Percentiles rank a stretch among this genome's conserved stretches.
Evolutionary conservation across 2,888 invertebrate species (phyloP).

Genomic region (Epinotia brunnichana): DNA sequence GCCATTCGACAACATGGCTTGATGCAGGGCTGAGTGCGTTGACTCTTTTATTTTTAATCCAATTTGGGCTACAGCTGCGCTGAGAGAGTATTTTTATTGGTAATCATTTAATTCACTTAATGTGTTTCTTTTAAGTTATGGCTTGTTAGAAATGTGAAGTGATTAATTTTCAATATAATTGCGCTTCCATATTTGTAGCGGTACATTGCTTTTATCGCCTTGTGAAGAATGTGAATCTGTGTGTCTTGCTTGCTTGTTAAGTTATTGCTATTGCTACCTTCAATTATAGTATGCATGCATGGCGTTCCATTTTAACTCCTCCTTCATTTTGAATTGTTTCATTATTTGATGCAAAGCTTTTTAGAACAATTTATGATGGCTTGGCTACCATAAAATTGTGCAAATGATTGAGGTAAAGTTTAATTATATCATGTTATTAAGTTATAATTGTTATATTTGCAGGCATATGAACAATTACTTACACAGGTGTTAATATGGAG

Average conservation of each 20-base stretch:
- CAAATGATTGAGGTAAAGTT: not conserved
- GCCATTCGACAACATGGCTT: slow-evolving; percentile 48
- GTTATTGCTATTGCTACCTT: slow-evolving; percentile 31
- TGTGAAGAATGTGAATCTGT: slow-evolving; percentile 16
- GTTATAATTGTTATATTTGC: too few species aligned
- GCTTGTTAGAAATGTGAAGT: slow-evolving; percentile 27
- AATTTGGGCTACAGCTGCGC: slow-evolving; percentile 56
- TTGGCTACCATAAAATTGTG: too few species aligned
- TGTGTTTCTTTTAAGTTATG: slow-evolving; percentile 31
- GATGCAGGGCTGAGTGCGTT: slow-evolving; percentile 48
- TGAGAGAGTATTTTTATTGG: slow-evolving; percentile 40
- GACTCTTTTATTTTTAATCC: slow-evolving; percentile 53
- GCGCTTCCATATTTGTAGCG: slow-evolving; percentile 17
- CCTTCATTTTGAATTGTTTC: too few species aligned
- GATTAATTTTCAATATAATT: slow-evolving; percentile 28
- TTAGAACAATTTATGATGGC: too few species aligned
- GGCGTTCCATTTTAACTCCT: too few species aligned
- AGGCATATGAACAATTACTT: too few species aligned
- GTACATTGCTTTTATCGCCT: slow-evolving; percentile 21
- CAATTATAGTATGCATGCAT: not conserved
- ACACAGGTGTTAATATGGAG: too few species aligned
- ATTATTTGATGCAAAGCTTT: not conserved
- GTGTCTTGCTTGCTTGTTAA: slow-evolving; percentile 15
- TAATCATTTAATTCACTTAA: slow-evolving; percentile 36
- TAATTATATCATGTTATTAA: too few species aligned